These are phyloP conservation scores for Phyllostomus hastatus DNA, from an alignment of 2,113 vertebrate genomes.

Conservation along the genomic window DNA sequence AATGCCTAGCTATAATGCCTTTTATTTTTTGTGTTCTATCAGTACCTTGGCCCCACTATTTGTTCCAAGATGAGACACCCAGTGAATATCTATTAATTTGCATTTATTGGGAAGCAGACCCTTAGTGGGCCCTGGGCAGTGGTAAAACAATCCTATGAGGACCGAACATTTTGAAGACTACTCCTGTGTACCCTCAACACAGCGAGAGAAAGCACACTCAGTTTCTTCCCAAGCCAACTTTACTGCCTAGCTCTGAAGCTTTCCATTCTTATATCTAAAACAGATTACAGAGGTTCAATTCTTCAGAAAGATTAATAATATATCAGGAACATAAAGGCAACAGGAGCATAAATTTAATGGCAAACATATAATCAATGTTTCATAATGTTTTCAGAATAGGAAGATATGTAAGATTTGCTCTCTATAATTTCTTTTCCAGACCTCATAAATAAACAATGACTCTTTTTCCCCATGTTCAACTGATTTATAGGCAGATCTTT, in stretches of 20 bases:
- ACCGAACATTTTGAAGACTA: neutral
- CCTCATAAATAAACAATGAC: constrained; percentile 69
- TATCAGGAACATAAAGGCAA: constrained; percentile 49
- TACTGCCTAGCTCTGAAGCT: neutral
- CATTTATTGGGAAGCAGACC: neutral
- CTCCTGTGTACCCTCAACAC: neutral
- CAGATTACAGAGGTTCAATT: neutral
- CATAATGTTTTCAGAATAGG: constrained; percentile 64
- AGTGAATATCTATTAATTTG: neutral
- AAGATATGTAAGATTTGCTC: neutral
- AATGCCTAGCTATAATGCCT: neutral
- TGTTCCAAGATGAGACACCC: neutral
- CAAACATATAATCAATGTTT: constrained; percentile 70
- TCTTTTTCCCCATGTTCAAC: neutral
- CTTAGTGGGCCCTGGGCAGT: neutral
- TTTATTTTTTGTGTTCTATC: neutral
- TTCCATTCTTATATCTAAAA: neutral
- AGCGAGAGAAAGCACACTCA: neutral
- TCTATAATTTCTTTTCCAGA: constrained; percentile 51
- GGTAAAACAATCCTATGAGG: neutral
- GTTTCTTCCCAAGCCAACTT: neutral
- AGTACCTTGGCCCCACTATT: neutral
- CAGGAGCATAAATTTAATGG: constrained; percentile 39
- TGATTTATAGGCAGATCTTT: constrained; percentile 64
- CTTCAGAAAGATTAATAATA: constrained; percentile 56